Percentiles rank a stretch among this genome's conserved stretches.
phyloP scores from a whole-genome alignment of 2,888 invertebrate genomes.

The Pogonocherus hispidulus region DNA sequence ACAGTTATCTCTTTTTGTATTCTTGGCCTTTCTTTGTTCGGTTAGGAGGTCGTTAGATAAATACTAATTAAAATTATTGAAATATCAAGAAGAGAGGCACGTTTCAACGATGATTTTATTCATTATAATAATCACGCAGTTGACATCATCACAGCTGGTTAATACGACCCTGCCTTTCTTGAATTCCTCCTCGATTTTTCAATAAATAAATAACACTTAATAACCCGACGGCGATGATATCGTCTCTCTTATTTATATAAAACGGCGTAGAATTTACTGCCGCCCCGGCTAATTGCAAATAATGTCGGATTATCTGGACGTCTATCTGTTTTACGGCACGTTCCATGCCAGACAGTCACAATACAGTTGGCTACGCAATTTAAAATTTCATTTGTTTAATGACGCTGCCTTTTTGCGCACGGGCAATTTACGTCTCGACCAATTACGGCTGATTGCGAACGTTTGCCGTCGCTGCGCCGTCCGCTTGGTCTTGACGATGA shows the following conservation, averaged over 20 bases:
- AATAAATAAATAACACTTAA: constrained; percentile 42
- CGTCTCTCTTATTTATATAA: constrained; percentile 27
- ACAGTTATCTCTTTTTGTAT: no score
- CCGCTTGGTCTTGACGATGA: background rate
- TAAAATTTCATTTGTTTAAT: constrained; percentile 45
- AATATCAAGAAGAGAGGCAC: no score
- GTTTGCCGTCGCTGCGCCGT: constrained; percentile 23
- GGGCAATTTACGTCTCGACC: constrained; percentile 36
- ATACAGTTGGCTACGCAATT: constrained; percentile 41
- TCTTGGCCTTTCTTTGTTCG: no score
- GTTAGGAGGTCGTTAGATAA: no score
- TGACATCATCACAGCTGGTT: background rate
- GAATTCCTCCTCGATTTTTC: constrained; percentile 28
- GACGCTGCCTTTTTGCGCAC: constrained; percentile 39
- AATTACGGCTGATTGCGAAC: constrained; percentile 35
- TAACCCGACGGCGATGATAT: constrained; percentile 33
- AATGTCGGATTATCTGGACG: constrained; percentile 60
- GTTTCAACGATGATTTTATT: background rate
- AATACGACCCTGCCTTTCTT: background rate
- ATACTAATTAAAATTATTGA: no score
- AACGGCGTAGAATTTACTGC: constrained; percentile 52
- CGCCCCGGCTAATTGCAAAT: constrained; percentile 61
- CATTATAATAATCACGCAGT: background rate
- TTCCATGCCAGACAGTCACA: constrained; percentile 39
- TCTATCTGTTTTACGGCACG: constrained; percentile 46